phyloP scores from a whole-genome alignment of 2,113 vertebrate species.

The Hippolais icterina region DNA sequence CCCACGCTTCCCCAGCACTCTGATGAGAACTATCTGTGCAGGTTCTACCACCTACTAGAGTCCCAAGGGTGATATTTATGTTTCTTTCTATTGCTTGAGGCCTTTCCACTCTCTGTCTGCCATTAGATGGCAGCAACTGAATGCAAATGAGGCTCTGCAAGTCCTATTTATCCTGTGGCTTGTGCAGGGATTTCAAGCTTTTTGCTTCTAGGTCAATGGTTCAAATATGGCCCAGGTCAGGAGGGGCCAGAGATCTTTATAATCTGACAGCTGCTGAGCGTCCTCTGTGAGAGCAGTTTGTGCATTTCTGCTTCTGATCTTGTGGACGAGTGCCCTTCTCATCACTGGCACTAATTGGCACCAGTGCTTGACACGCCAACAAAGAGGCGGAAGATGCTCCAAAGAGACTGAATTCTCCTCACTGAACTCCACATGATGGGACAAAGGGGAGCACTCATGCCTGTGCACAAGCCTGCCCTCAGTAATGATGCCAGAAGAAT shows the following conservation, averaged over 20 bases:
- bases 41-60: background rate
- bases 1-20: background rate
- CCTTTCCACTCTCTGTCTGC: background rate
- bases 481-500: slow-evolving; percentile 34
- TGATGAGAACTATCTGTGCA: background rate
- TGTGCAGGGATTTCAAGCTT: slow-evolving; percentile 6
- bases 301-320: background rate
- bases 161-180: background rate
- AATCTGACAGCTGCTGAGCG: background rate
- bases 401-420: background rate
- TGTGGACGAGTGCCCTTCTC: background rate
- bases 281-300: background rate
- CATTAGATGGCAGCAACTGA: slow-evolving; percentile 62
- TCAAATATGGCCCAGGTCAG: slow-evolving; percentile 22
- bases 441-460: slow-evolving; percentile 27
- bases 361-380: background rate
- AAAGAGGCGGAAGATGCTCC: background rate
- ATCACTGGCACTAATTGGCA: background rate
- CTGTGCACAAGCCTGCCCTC: background rate
- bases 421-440: background rate
- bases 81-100: background rate
- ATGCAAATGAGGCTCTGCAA: background rate
- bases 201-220: slow-evolving; percentile 31
- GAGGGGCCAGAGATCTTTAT: background rate
- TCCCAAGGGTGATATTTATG: background rate